Base-by-base conservation (phyloP, 2,113 vertebrate species). In the Motacilla alba region DNA sequence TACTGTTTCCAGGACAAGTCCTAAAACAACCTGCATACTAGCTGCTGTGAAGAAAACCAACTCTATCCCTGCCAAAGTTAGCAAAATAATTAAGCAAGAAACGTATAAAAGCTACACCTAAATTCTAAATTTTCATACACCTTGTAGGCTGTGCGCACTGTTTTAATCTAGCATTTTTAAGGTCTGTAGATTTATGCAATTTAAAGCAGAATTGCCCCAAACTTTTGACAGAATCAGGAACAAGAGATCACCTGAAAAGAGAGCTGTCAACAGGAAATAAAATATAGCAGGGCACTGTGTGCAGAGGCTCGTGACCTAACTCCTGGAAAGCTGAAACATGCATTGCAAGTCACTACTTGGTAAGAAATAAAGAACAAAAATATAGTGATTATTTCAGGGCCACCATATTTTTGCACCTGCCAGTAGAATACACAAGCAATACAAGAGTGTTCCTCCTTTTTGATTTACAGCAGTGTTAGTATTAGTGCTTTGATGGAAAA, bases 251-350 rank as follows among this genome's bases (percentile, higher is more conserved):
- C 27, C 28, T 82, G 43, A 56, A 72, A 79, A 69, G 26, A 30
- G 76, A 95, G 31, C 21, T 82, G 46, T 87, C n/a, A 66, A n/a
- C 23, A 82, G 19, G 62, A 96, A 91, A 86, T 74, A 84, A 91
- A 94, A 87, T 60, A 58, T 3, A 73, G 11, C 30, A 74, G 0
- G 0, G 6, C 10, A 56, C 2, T 46, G 2, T 60, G 10, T 41
- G 20, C 24, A 82, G 21, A 64, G 10, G 15, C 21, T 78, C 4
- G 3, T 89, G 68, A 86, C 16, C 28, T 91, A 80, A 83, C n/a
- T 19, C 22, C 46, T 46, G 26, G 15, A 39, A 88, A 72, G 35
- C 3, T 44, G 39, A 83, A 90, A 59, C 20, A 60, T 88, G 33
- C 13, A 67, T 81, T 86, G 59, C 20, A 43, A 93, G 41, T 33